Evolutionary conservation across 2,113 vertebrate species (phyloP).

Genomic region (Leptodactylus fuscus): DNA sequence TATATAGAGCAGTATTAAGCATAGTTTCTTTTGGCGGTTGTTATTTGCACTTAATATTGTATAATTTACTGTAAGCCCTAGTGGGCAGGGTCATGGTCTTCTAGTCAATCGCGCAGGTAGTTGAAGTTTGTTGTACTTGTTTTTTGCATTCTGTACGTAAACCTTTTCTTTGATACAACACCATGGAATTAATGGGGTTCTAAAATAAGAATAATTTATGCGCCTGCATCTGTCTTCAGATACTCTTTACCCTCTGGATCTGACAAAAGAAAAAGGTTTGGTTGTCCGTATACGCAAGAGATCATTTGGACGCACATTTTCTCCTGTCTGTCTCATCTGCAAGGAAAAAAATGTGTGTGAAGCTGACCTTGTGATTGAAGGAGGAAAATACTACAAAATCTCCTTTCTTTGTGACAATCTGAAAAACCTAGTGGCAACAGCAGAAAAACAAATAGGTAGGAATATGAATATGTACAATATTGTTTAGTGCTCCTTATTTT

Average conservation of each 20-base stretch:
- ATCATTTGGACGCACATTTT: slow-evolving; percentile 57
- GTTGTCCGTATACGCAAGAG: slow-evolving; percentile 77
- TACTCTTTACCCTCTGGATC: slow-evolving; percentile 74
- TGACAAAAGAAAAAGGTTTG: slow-evolving; percentile 71
- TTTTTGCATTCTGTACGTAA: too few species aligned
- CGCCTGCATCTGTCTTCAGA: slow-evolving; percentile 63
- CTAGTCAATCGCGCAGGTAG: too few species aligned
- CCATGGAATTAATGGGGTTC: too few species aligned
- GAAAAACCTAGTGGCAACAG: slow-evolving; percentile 77
- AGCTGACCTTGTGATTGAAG: slow-evolving; percentile 72
- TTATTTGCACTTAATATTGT: too few species aligned
- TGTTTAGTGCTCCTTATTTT: neutral
- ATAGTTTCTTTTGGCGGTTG: too few species aligned
- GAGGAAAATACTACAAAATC: slow-evolving; percentile 73
- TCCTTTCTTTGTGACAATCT: slow-evolving; percentile 86
- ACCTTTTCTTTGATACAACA: too few species aligned
- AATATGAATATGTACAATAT: neutral
- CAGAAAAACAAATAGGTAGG: slow-evolving; percentile 81
- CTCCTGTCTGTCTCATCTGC: slow-evolving; percentile 81
- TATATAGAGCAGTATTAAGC: too few species aligned
- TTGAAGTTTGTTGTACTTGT: too few species aligned
- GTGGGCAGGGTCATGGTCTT: too few species aligned
- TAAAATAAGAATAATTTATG: too few species aligned
- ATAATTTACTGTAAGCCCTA: too few species aligned
- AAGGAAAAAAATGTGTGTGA: slow-evolving; percentile 72